Conservation (phyloP, 2,113 vertebrate species). For the Anolis sagrei region DNA sequence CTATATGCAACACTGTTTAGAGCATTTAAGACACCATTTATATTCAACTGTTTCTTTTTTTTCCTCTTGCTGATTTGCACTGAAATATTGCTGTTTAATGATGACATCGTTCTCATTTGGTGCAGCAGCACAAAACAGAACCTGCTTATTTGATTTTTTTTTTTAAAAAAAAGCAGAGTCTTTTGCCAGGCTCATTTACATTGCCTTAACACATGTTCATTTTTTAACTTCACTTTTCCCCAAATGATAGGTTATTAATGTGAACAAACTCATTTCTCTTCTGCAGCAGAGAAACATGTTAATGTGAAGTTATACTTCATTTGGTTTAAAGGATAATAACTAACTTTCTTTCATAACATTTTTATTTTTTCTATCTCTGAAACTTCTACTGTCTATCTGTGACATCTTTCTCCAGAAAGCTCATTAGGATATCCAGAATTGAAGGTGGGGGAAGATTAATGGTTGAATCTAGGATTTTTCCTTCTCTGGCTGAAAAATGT, state of each 20-base stretch:
- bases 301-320: conserved; percentile 43
- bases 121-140: neutral
- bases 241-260: conserved; percentile 16
- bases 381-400: conserved; percentile 24
- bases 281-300: conserved; percentile 32
- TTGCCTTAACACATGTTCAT: conserved; percentile 16
- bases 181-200: conserved; percentile 28
- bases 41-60: conserved; percentile 37
- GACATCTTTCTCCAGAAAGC: conserved; percentile 23
- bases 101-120: conserved; percentile 2
- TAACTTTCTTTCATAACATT: conserved; percentile 7
- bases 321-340: conserved; percentile 51
- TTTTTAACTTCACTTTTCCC: conserved; percentile 14
- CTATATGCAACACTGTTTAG: neutral
- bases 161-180: neutral
- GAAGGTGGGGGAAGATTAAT: conserved; percentile 11
- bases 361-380: neutral
- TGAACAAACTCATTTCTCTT: conserved; percentile 38
- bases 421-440: conserved; percentile 50
- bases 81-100: conserved; percentile 37
- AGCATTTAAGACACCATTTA: conserved; percentile 27
- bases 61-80: neutral
- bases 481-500: conserved; percentile 26
- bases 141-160: neutral
- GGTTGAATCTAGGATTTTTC: conserved; percentile 7